Conservation (phyloP, 2,113 vertebrate genomes). For the Mormyrus iriodes region DNA sequence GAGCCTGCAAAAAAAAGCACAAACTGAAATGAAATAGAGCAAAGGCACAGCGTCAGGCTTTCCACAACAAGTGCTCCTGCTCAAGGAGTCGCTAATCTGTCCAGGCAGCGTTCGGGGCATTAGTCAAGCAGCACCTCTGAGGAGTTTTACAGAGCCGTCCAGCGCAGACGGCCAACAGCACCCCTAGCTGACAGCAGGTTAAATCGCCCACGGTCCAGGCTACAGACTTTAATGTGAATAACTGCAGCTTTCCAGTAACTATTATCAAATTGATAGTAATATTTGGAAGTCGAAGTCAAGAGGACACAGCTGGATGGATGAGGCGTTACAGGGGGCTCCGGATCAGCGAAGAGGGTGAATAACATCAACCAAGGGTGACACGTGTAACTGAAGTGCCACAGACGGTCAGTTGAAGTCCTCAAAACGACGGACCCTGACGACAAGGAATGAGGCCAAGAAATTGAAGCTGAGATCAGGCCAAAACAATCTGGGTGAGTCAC, state of each 20-base stretch:
- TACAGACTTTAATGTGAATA: background rate
- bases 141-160: background rate
- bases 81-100: background rate
- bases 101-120: background rate
- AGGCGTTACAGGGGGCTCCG: background rate
- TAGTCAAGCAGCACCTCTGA: too few species aligned
- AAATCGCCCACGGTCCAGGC: background rate
- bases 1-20: slow-evolving; percentile 60
- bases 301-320: background rate
- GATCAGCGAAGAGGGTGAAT: background rate
- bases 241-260: background rate
- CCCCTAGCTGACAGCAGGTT: background rate
- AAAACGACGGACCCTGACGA: slow-evolving; percentile 15
- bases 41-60: background rate
- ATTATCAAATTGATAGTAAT: background rate
- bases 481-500: slow-evolving; percentile 66
- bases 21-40: background rate
- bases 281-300: background rate
- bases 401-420: slow-evolving; percentile 30
- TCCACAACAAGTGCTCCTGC: background rate
- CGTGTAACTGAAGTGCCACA: slow-evolving; percentile 8
- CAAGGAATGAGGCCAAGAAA: slow-evolving; percentile 29
- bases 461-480: slow-evolving; percentile 54
- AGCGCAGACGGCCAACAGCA: background rate
- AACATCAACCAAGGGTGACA: background rate